Conservation (phyloP, 2,888 invertebrate genomes). For the Zhuqinia jingwanae region DNA sequence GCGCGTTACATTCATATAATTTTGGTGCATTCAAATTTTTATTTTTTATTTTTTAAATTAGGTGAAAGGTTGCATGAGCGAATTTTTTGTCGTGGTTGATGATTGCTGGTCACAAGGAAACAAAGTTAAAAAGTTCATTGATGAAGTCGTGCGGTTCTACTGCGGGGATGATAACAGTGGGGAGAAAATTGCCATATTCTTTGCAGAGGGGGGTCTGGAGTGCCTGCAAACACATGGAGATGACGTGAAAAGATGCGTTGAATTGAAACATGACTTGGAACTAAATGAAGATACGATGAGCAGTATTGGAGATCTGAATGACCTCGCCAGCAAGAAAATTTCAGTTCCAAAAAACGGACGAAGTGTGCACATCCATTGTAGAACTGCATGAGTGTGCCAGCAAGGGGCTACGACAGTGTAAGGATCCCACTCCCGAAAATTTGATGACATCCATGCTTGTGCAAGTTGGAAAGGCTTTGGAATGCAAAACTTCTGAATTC, state of each 20-base stretch:
- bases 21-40: no score
- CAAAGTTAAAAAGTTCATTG: conserved; percentile 74
- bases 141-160: conserved; percentile 76
- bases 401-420: conserved; percentile 73
- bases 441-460: conserved; percentile 76
- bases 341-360: conserved; percentile 48
- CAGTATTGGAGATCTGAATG: conserved; percentile 12
- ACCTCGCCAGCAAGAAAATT: conserved; percentile 33
- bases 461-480: conserved; percentile 74
- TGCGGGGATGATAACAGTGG: conserved; percentile 78
- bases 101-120: conserved; percentile 78
- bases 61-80: conserved; percentile 73
- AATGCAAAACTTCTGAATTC: conserved; percentile 67
- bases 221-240: conserved; percentile 77
- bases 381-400: conserved; percentile 73
- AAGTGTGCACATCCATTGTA: conserved; percentile 66
- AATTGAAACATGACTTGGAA: conserved; percentile 59
- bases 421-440: conserved; percentile 78
- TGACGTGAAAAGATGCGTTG: conserved; percentile 75
- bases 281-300: conserved; percentile 11
- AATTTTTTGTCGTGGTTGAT: conserved; percentile 72
- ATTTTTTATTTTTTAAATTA: conserved; percentile 8
- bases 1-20: no score
- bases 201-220: conserved; percentile 76
- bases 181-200: conserved; percentile 76